phyloP scores from a whole-genome alignment of 2,797 vertebrate species.

The Parotocinclus haroldoi region DNA sequence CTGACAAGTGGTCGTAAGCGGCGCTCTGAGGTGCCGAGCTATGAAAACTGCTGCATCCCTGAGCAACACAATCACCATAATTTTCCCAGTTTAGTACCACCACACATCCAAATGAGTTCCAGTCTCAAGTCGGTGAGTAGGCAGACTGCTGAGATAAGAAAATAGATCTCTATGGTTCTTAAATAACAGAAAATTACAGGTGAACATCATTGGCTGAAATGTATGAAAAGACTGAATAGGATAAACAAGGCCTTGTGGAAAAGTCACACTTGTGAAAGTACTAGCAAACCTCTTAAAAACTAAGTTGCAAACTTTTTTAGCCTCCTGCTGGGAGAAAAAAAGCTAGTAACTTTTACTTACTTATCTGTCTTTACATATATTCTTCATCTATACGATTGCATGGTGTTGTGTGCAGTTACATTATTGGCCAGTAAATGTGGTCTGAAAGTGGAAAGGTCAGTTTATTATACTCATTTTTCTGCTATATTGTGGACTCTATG shows the following conservation, averaged over 20 bases:
- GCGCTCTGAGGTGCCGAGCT: slow-evolving; percentile 42
- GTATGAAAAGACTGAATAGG: not conserved
- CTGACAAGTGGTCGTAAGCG: slow-evolving; percentile 49
- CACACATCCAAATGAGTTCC: slow-evolving; percentile 10
- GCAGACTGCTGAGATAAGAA: not conserved
- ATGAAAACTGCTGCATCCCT: slow-evolving; percentile 46
- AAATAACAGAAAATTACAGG: not conserved
- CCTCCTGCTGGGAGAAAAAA: not conserved
- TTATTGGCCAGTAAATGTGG: not conserved
- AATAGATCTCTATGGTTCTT: slow-evolving; percentile 5
- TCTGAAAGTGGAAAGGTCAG: not conserved
- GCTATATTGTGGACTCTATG: slow-evolving; percentile 43
- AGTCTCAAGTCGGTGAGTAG: slow-evolving; percentile 6
- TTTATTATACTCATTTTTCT: slow-evolving; percentile 23
- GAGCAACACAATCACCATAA: slow-evolving; percentile 36
- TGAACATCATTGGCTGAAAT: not conserved
- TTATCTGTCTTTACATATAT: not conserved
- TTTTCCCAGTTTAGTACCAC: slow-evolving; percentile 40
- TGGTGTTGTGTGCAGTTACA: not conserved
- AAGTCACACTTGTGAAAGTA: not conserved
- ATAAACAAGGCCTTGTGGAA: not conserved
- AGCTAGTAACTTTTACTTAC: not conserved
- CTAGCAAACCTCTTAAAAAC: not conserved
- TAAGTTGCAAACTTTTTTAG: not conserved
- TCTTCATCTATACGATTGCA: not conserved